These are phyloP conservation scores for Tipula lateralis DNA, from an alignment of 2,888 invertebrate species.

Conservation along the genomic window DNA sequence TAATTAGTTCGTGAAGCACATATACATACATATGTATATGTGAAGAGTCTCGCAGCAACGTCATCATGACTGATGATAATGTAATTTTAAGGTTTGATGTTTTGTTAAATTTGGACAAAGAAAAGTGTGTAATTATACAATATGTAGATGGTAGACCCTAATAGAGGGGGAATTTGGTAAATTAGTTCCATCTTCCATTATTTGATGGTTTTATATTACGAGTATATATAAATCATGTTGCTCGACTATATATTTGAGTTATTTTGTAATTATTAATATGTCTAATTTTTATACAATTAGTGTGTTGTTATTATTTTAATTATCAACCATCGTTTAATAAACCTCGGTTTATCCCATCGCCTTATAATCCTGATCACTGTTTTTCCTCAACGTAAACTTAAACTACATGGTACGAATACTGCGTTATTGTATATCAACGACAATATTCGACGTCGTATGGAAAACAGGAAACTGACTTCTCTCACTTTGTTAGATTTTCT, in stretches of 20 bases:
- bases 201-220: not conserved
- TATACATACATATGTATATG: not conserved
- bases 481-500: too few relatives aligned
- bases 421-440: too few relatives aligned
- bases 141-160: not conserved
- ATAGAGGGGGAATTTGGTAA: not conserved
- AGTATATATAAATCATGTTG: not conserved
- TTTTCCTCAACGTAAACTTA: too few relatives aligned
- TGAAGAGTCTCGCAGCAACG: not conserved
- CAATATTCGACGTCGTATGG: too few relatives aligned
- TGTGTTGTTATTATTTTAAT: too few relatives aligned
- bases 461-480: too few relatives aligned
- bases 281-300: too few relatives aligned
- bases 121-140: not conserved
- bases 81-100: not conserved
- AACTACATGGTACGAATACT: too few relatives aligned
- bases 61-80: conserved; percentile 24
- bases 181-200: not conserved
- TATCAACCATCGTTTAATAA: too few relatives aligned
- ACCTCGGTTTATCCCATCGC: too few relatives aligned
- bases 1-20: not conserved
- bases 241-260: not conserved
- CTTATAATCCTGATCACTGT: too few relatives aligned
- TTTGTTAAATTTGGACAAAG: not conserved
- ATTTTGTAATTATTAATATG: too few relatives aligned